These are phyloP conservation scores for Iphiclides podalirius DNA, from an alignment of 2,888 invertebrate genomes.

Conservation along the genomic window DNA sequence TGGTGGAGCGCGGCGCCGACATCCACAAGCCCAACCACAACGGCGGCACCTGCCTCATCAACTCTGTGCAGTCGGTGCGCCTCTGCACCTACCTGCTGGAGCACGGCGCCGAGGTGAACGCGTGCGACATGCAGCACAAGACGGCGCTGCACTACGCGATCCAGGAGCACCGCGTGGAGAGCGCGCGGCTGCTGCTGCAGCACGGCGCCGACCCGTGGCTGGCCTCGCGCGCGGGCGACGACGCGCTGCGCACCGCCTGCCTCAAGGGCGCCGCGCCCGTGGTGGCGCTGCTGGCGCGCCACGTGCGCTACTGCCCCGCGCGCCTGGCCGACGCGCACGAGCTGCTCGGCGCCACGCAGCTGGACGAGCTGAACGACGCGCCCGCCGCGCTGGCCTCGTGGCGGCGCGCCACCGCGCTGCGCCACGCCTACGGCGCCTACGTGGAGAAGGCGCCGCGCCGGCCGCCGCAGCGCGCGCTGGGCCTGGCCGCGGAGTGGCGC, in stretches of 20 bases:
- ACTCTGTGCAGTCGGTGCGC: conserved; percentile 92
- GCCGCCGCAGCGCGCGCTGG: conserved; percentile 72
- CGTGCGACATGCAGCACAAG: conserved; percentile 93
- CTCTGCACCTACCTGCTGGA: conserved; percentile 89
- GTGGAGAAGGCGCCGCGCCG: conserved; percentile 46
- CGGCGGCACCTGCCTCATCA: conserved; percentile 96
- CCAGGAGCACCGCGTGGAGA: conserved; percentile 89
- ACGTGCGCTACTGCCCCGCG: conserved; percentile 82
- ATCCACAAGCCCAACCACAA: conserved; percentile 91
- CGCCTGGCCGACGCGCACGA: conserved; percentile 92
- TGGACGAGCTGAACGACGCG: conserved; percentile 92
- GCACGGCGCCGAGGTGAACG: conserved; percentile 88
- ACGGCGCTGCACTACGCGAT: conserved; percentile 97
- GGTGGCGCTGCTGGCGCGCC: conserved; percentile 84
- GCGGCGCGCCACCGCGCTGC: conserved; percentile 82
- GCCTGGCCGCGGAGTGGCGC: conserved; percentile 86
- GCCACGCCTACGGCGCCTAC: conserved; percentile 32
- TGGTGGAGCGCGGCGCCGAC: conserved; percentile 90
- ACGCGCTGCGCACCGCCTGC: conserved; percentile 93
- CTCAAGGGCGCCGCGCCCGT: conserved; percentile 84
- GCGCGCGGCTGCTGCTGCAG: conserved; percentile 88
- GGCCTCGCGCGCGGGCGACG: conserved; percentile 90
- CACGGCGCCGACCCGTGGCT: conserved; percentile 89
- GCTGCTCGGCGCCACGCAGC: conserved; percentile 90
- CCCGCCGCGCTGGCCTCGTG: conserved; percentile 86